Percentiles rank a stretch among this genome's conserved stretches.
Conservation (phyloP, 2,888 invertebrate species). For the Agonum fuliginosum region DNA sequence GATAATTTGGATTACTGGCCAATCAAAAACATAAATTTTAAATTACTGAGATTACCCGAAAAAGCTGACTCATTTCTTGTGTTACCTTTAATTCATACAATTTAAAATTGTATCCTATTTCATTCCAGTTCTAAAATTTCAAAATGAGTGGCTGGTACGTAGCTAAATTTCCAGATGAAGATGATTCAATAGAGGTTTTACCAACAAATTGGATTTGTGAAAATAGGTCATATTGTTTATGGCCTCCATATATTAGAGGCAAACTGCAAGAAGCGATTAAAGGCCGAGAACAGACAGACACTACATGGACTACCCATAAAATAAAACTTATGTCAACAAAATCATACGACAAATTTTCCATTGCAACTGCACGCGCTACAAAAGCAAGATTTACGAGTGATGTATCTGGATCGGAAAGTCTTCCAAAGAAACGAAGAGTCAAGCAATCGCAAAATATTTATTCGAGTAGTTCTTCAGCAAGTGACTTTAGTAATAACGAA, state of each 20-base stretch:
- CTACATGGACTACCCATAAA: neutral
- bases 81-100: neutral
- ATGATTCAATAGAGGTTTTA: neutral
- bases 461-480: too few species aligned
- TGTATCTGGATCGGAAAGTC: too few species aligned
- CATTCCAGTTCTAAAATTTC: too few species aligned
- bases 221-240: neutral
- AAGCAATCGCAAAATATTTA: too few species aligned
- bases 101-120: neutral
- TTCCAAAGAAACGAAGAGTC: too few species aligned
- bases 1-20: neutral
- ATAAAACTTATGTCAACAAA: neutral
- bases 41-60: neutral
- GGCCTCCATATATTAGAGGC: neutral
- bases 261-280: neutral
- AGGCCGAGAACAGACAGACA: neutral
- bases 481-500: too few species aligned
- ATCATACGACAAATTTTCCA: neutral
- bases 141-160: neutral
- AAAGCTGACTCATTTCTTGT: neutral
- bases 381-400: neutral
- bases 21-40: neutral
- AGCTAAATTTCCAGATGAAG: neutral
- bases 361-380: neutral
- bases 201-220: neutral